Evolutionary conservation across 2,113 vertebrate genomes (phyloP).

Genomic region (Monarcha castaneiventris): DNA sequence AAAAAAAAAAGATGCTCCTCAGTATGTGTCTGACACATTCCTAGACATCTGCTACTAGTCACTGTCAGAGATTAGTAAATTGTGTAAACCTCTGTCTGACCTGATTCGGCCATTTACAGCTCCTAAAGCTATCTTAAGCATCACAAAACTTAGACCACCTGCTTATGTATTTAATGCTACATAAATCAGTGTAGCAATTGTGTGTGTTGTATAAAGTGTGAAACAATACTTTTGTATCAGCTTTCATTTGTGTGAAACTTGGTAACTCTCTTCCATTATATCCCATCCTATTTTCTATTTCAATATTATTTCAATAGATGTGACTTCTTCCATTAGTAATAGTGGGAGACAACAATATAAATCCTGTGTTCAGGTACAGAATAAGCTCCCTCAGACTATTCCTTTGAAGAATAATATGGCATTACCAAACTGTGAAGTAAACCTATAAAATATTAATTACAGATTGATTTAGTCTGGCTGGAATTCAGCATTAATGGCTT

Average conservation of each 20-base stretch:
- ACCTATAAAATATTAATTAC: constrained; percentile 71
- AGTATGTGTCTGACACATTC: not conserved
- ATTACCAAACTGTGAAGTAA: constrained; percentile 44
- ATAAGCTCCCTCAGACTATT: not conserved
- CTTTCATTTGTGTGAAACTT: not conserved
- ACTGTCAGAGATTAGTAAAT: not conserved
- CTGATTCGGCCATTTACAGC: not conserved
- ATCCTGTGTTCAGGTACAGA: not conserved
- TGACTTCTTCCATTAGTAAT: not conserved
- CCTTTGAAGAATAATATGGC: not conserved
- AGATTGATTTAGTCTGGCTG: constrained; percentile 67
- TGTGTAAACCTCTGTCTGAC: not conserved
- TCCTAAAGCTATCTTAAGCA: not conserved
- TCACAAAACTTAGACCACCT: not conserved
- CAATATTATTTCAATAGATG: not conserved
- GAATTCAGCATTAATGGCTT: constrained; percentile 66
- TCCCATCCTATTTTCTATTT: not conserved
- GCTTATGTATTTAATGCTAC: not conserved
- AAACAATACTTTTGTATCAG: not conserved
- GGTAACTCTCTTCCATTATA: not conserved
- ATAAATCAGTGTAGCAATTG: not conserved
- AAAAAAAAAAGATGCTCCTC: not conserved
- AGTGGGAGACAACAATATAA: not conserved
- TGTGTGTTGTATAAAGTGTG: not conserved
- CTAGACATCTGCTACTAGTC: not conserved